phyloP scores from a whole-genome alignment of 2,888 invertebrate genomes.

The Xanthorhoe designata region DNA sequence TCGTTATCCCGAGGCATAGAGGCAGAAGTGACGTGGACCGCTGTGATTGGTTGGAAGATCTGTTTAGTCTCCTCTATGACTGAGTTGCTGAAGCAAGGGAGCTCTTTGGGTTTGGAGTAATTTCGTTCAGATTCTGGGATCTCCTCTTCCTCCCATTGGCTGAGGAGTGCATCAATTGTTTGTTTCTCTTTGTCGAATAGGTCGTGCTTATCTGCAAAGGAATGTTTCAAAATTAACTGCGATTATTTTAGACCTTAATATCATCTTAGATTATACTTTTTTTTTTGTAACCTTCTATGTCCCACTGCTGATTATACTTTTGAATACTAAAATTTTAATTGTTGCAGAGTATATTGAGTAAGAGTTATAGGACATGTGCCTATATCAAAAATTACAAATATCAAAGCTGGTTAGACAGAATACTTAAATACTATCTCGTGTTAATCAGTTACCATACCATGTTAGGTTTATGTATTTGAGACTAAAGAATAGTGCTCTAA shows the following conservation, averaged over 20 bases:
- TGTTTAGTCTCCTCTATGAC: slow-evolving; percentile 75
- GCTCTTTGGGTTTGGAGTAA: slow-evolving; percentile 53
- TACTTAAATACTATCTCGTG: no score
- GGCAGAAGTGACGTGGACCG: slow-evolving; percentile 60
- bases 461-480: no score
- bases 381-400: no score
- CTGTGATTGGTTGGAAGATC: slow-evolving; percentile 72
- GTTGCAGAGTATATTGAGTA: not conserved
- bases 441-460: no score
- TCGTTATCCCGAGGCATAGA: slow-evolving; percentile 57
- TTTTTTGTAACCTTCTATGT: no score
- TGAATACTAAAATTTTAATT: not conserved
- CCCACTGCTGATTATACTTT: no score
- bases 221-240: not conserved
- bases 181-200: slow-evolving; percentile 74
- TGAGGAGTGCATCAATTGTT: slow-evolving; percentile 76
- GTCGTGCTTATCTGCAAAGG: slow-evolving; percentile 69
- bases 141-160: slow-evolving; percentile 82
- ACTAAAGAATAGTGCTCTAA: no score
- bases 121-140: slow-evolving; percentile 66
- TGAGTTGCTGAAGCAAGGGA: slow-evolving; percentile 72
- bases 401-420: no score
- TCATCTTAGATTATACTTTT: no score
- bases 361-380: no score
- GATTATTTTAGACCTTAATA: no score